phyloP scores from a whole-genome alignment of 2,888 invertebrate genomes.

The Gibbula magus region DNA sequence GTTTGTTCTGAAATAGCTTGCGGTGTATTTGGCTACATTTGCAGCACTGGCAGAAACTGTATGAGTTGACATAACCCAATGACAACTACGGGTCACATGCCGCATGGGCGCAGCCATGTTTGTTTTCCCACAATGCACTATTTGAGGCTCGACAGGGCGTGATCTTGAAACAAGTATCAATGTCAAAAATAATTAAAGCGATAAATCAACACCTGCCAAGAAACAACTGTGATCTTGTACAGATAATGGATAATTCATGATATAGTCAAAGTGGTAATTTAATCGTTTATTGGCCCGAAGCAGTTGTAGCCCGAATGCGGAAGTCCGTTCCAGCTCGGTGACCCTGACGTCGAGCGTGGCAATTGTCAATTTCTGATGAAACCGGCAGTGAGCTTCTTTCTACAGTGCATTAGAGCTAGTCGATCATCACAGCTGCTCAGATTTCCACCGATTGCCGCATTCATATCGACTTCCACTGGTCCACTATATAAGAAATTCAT shows the following conservation, averaged over 20 bases:
- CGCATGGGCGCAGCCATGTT: constrained; percentile 70
- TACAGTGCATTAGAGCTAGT: neutral
- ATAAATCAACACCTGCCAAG: no score
- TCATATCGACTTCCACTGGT: constrained; percentile 31
- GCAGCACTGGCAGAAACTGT: no score
- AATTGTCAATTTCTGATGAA: constrained; percentile 42
- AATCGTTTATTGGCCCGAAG: no score
- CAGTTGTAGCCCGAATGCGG: neutral
- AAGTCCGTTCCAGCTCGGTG: constrained; percentile 12
- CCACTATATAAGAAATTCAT: neutral
- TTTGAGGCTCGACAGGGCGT: neutral
- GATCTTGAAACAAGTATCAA: neutral
- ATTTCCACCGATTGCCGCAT: constrained; percentile 30
- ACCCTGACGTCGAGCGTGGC: constrained; percentile 37
- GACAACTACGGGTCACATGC: constrained; percentile 34
- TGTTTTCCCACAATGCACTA: constrained; percentile 35
- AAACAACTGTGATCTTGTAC: no score
- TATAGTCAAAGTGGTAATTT: no score
- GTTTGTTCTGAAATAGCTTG: neutral
- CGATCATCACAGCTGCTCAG: neutral
- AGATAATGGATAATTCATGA: no score
- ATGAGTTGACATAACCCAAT: neutral
- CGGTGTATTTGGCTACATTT: no score
- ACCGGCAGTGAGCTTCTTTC: constrained; percentile 25
- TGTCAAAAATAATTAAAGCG: neutral